phyloP scores from a whole-genome alignment of 2,113 vertebrate species.

The Nannobrachium achirus region DNA sequence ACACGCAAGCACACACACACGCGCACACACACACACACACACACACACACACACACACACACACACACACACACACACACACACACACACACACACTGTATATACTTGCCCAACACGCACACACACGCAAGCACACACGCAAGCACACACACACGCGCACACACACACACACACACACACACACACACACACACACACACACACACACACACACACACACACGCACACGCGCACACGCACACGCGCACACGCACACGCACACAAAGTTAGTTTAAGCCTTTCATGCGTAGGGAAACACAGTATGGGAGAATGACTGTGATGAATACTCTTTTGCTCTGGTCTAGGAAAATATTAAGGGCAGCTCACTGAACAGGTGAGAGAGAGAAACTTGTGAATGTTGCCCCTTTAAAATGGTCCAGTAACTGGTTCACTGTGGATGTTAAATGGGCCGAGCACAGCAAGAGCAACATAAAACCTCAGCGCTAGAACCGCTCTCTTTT shows the following conservation, averaged over 20 bases:
- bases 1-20: slow-evolving; percentile 20
- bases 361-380: slow-evolving; percentile 15
- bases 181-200: slow-evolving; percentile 31
- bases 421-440: slow-evolving; percentile 31
- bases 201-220: slow-evolving; percentile 35
- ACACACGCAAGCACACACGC: background rate
- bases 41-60: slow-evolving; percentile 38
- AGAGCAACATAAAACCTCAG: slow-evolving; percentile 30
- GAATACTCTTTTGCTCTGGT: slow-evolving; percentile 59
- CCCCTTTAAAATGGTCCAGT: slow-evolving; percentile 9
- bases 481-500: slow-evolving; percentile 23
- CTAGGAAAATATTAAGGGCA: slow-evolving; percentile 45
- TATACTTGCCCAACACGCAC: too few species aligned
- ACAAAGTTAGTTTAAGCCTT: slow-evolving; percentile 69
- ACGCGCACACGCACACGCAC: slow-evolving; percentile 14
- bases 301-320: slow-evolving; percentile 58
- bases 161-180: slow-evolving; percentile 20
- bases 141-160: slow-evolving; percentile 8
- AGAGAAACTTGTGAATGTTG: slow-evolving; percentile 33
- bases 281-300: slow-evolving; percentile 52
- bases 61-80: slow-evolving; percentile 5
- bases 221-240: slow-evolving; percentile 32
- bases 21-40: slow-evolving; percentile 43
- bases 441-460: slow-evolving; percentile 25
- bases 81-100: too few species aligned